Conservation (phyloP, 2,888 invertebrate genomes). For the Corbicula japonica region DNA sequence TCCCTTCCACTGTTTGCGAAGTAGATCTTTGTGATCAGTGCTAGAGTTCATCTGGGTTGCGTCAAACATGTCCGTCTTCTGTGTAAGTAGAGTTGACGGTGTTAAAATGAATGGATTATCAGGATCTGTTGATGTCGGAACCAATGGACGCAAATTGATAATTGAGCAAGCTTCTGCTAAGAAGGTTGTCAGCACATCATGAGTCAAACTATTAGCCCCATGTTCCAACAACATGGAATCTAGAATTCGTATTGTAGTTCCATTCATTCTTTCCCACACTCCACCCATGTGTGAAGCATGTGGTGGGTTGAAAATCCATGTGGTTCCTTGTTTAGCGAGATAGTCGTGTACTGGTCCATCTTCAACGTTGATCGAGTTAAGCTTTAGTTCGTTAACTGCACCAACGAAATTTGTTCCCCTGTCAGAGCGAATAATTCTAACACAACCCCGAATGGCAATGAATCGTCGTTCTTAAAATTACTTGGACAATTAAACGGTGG, state of each 20-base stretch:
- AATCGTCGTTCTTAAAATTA: too few species aligned
- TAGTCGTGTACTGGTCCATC: slow-evolving; percentile 15
- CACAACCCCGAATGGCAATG: slow-evolving; percentile 26
- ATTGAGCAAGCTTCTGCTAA: slow-evolving; percentile 40
- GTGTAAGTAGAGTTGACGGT: slow-evolving; percentile 39
- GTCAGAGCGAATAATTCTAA: slow-evolving; percentile 36
- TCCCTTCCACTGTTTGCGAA: too few species aligned
- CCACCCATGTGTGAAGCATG: slow-evolving; percentile 40
- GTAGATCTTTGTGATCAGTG: too few species aligned
- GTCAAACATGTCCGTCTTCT: too few species aligned
- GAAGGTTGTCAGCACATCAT: slow-evolving; percentile 41
- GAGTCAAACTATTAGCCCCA: slow-evolving; percentile 8
- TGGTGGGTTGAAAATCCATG: slow-evolving; percentile 42
- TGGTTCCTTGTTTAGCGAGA: background rate
- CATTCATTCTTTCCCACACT: slow-evolving; percentile 52
- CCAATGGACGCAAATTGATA: slow-evolving; percentile 38
- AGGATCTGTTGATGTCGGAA: slow-evolving; percentile 40
- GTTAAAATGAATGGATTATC: slow-evolving; percentile 45
- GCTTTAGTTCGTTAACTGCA: background rate
- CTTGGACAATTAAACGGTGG: too few species aligned
- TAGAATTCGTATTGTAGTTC: slow-evolving; percentile 12
- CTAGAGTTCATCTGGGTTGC: too few species aligned
- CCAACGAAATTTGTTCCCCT: slow-evolving; percentile 40
- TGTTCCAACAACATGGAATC: slow-evolving; percentile 15
- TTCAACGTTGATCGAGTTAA: slow-evolving; percentile 36